phyloP scores from a whole-genome alignment of 2,113 vertebrate species.

The Elephas maximus region DNA sequence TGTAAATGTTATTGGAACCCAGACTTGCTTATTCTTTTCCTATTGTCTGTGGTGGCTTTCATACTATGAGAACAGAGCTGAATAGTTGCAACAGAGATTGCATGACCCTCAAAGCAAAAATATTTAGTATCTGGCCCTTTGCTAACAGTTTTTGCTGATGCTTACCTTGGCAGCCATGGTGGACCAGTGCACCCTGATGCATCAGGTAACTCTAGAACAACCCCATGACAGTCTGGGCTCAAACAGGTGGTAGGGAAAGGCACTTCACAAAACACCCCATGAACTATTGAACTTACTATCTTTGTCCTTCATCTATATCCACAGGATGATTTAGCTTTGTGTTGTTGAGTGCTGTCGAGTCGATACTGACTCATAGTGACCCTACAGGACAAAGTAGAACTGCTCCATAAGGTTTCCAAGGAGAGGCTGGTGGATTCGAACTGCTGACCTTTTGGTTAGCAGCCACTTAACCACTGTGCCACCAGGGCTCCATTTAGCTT shows the following conservation, averaged over 20 bases:
- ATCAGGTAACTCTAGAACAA: background rate
- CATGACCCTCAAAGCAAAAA: background rate
- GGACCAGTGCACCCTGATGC: background rate
- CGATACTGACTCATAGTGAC: too few species aligned
- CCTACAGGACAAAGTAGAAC: too few species aligned
- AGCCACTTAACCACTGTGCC: too few species aligned
- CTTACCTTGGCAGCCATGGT: background rate
- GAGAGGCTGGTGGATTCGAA: too few species aligned
- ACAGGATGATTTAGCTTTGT: background rate
- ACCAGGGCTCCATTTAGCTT: background rate
- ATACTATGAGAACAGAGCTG: background rate
- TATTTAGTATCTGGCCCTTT: background rate
- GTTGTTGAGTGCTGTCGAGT: too few species aligned
- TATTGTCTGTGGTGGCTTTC: background rate
- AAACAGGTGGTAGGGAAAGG: background rate
- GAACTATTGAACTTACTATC: background rate
- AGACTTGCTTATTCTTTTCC: background rate
- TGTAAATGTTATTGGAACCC: background rate
- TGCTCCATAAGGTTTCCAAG: too few species aligned
- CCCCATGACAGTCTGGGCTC: accelerated
- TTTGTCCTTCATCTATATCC: background rate
- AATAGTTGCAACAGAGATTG: background rate
- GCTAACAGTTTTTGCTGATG: background rate
- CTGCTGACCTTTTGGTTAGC: too few species aligned
- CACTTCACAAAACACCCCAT: background rate